Evolutionary conservation across 2,113 vertebrate genomes (phyloP).

Genomic region (Anarhynchus alexandrinus): DNA sequence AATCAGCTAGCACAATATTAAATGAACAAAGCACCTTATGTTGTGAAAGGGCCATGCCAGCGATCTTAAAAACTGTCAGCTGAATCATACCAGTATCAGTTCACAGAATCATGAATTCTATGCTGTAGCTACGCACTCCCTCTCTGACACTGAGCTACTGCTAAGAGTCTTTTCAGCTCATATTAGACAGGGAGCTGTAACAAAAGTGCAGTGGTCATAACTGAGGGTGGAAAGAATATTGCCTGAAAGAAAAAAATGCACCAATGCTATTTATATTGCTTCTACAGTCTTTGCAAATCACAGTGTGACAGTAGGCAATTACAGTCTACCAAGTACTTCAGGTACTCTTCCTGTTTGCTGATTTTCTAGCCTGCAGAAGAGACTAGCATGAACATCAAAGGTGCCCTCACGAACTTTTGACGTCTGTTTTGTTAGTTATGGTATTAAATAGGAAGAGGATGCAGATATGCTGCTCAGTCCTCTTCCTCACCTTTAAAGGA

Average conservation of each 20-base stretch:
- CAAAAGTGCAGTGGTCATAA: not conserved
- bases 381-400: slow-evolving; percentile 5
- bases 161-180: not conserved
- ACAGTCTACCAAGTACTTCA: not conserved
- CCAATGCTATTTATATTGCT: not conserved
- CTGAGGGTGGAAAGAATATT: not conserved
- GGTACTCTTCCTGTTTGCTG: not conserved
- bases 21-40: not conserved
- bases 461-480: not conserved
- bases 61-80: not conserved
- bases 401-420: not conserved
- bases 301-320: not conserved
- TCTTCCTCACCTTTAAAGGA: not conserved
- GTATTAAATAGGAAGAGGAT: slow-evolving; percentile 3
- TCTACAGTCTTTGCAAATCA: not conserved
- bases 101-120: not conserved
- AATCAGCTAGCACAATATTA: not conserved
- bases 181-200: not conserved
- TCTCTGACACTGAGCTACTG: not conserved
- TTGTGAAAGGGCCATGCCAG: not conserved
- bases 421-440: not conserved
- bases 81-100: not conserved
- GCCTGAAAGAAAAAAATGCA: not conserved
- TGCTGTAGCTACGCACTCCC: not conserved
- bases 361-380: not conserved